These are phyloP conservation scores for Pygmarrhopalites habei DNA, from an alignment of 1,140 invertebrate species.

Conservation along the genomic window DNA sequence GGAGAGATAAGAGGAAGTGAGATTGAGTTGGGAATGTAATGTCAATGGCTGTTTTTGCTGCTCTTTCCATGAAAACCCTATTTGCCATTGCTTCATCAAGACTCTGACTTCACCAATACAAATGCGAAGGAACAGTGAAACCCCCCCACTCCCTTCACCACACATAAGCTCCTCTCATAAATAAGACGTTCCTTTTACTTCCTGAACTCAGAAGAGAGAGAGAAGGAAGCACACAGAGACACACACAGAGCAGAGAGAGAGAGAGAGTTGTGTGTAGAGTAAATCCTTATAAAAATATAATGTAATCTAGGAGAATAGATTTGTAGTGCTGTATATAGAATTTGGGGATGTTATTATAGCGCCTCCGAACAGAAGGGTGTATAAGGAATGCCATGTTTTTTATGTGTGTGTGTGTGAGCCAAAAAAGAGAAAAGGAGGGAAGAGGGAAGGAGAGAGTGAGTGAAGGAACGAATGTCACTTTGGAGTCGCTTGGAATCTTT, in stretches of 20 bases:
- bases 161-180: not conserved
- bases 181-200: not conserved
- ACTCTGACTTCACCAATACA: not conserved
- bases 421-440: not conserved
- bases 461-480: not conserved
- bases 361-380: not conserved
- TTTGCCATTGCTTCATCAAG: not conserved
- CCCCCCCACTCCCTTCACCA: not conserved
- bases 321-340: too few relatives aligned
- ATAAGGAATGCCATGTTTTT: not conserved
- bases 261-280: too few relatives aligned
- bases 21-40: not conserved
- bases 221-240: too few relatives aligned
- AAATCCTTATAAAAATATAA: too few relatives aligned
- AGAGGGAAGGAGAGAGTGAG: not conserved
- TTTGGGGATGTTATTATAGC: too few relatives aligned
- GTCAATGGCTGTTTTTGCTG: not conserved
- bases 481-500: conserved; percentile 4
- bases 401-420: not conserved
- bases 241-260: too few relatives aligned
- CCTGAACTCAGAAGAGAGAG: not conserved
- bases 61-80: not conserved
- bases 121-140: not conserved
- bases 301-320: too few relatives aligned
- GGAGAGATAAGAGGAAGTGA: not conserved